Evolutionary conservation across 2,113 vertebrate species (phyloP).

Genomic region (Myrmecophaga tridactyla): DNA sequence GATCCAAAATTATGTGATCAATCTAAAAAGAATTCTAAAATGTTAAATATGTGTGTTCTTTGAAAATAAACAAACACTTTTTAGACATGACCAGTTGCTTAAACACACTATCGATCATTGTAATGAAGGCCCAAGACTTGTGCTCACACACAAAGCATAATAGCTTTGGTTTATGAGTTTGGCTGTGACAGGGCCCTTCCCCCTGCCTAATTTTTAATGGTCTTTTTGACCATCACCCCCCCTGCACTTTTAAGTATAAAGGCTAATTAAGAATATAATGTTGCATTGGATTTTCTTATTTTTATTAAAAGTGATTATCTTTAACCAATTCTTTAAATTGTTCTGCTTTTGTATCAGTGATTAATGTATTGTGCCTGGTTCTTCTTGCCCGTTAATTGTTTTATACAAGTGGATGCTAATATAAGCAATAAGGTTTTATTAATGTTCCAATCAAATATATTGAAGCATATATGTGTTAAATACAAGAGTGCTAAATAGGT

Average conservation of each 20-base stretch:
- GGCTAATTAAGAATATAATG: constrained; percentile 51
- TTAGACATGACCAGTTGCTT: constrained; percentile 69
- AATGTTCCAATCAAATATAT: constrained; percentile 77
- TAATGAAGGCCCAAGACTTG: constrained; percentile 68
- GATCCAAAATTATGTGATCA: constrained; percentile 28
- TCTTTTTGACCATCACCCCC: background rate
- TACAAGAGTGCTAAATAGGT: constrained; percentile 69
- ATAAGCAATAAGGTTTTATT: constrained; percentile 77
- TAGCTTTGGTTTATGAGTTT: constrained; percentile 38
- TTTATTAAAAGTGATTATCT: constrained; percentile 74
- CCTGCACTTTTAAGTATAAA: background rate
- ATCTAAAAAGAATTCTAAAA: constrained; percentile 49
- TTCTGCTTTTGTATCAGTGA: constrained; percentile 74
- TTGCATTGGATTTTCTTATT: constrained; percentile 64
- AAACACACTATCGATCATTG: constrained; percentile 70
- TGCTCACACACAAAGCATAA: constrained; percentile 40
- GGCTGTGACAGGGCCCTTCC: background rate
- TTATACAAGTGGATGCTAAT: constrained; percentile 75
- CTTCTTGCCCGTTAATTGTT: constrained; percentile 77
- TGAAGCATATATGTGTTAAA: constrained; percentile 76
- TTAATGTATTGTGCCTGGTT: constrained; percentile 76
- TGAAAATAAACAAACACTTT: constrained; percentile 78
- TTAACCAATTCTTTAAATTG: constrained; percentile 72
- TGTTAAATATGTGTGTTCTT: constrained; percentile 39
- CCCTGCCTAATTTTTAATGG: background rate